These are phyloP conservation scores for Chymomyza caudatula DNA, from an alignment of 2,888 invertebrate genomes.

Conservation along the genomic window DNA sequence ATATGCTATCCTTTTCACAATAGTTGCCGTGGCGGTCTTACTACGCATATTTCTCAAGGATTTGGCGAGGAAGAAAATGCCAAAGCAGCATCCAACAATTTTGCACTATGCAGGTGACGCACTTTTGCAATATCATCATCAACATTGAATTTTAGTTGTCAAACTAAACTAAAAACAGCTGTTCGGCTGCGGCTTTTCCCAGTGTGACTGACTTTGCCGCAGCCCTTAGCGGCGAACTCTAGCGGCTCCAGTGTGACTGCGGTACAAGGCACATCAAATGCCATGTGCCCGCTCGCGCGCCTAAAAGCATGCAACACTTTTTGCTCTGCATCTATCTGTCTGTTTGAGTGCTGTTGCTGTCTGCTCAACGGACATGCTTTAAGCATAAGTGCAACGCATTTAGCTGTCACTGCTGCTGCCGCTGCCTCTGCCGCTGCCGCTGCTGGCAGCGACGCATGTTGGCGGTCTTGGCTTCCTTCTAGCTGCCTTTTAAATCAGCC, in stretches of 20 bases:
- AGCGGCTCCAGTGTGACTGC: no score
- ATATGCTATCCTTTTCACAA: no score
- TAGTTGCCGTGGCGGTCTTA: no score
- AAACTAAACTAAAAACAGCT: no score
- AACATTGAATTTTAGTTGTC: no score
- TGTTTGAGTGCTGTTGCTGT: slow-evolving; percentile 58
- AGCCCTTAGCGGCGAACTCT: no score
- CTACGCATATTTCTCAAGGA: no score
- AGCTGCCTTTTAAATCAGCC: not conserved
- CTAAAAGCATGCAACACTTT: slow-evolving; percentile 38
- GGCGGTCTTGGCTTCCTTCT: slow-evolving; percentile 1
- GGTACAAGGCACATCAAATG: not conserved
- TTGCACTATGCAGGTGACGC: no score
- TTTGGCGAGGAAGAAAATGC: no score
- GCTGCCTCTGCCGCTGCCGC: slow-evolving; percentile 18
- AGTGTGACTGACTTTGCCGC: no score
- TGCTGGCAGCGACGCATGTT: slow-evolving; percentile 15
- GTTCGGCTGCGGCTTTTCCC: no score
- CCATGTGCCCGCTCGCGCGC: not conserved
- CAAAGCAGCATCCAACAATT: not conserved
- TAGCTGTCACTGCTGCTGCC: slow-evolving; percentile 57
- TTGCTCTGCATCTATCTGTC: slow-evolving; percentile 22
- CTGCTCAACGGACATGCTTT: slow-evolving; percentile 57
- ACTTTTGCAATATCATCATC: no score
- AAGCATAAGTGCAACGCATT: slow-evolving; percentile 72